Base-by-base conservation (phyloP, 1,140 invertebrate genomes). In the Rhopalosiphum maidis region DNA sequence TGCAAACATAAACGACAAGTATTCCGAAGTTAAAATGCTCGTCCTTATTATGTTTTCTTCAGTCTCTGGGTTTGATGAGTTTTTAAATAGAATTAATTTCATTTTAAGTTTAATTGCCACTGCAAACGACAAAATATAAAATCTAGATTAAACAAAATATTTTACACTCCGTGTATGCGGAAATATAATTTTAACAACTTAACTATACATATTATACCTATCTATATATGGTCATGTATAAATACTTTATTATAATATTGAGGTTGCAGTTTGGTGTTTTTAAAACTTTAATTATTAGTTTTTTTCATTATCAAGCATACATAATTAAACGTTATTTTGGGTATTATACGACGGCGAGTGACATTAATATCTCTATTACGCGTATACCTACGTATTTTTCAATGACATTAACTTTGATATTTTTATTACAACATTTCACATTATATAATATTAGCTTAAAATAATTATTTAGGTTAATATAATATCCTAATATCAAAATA, bases 131-230 rank as follows among this genome's bases (percentile, higher is more conserved):
- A 18, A 77, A 77, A 77, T n/a, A 77, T 77, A 77, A 77, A 77
- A 77, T 77, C 15, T 77, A n/a, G 60, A 77, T 77, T n/a, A n/a
- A n/a, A 77, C n/a, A 68, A 77, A 77, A n/a, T n/a, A 77, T n/a
- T 77, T n/a, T 77, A 77, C n/a, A 18, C 15, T 18, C 1, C 15
- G 3, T 77, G 15, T 77, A n/a, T 18, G n/a, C 1, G 30, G 15
- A 4, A 77, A 3, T 77, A 77, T 77, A n/a, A 77, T 77, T 77
- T 77, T 77, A 77, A 77, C 60, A 77, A 77, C 60, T n/a, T 77
- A n/a, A 68, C 30, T 68, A n/a, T 68, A 30, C 8, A 60, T 60
- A 60, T 41, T 41, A 41, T 41, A 41, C 41, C 41, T 30, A 60
- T 60, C 55, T 60, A 30, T 68, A 30, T 68, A 68, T 68, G 5